Percentiles rank a stretch among this genome's conserved stretches.
phyloP scores from a whole-genome alignment of 1,140 invertebrate species.

The Grapholita molesta region DNA sequence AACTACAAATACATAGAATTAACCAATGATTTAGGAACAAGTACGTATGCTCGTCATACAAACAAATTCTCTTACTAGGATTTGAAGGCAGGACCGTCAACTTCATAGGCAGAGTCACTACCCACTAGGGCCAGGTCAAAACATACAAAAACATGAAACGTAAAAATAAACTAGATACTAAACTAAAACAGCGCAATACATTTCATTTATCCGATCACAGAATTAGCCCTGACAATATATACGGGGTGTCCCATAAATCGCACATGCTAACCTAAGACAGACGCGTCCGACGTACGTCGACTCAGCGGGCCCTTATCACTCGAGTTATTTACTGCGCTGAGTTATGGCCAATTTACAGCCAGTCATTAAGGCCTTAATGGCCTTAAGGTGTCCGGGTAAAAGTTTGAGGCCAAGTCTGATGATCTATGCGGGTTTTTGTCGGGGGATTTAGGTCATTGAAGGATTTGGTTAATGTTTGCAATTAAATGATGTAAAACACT shows the following conservation, averaged over 20 bases:
- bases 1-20: no score
- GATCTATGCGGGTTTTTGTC: constrained; percentile 25
- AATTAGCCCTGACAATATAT: constrained; percentile 14
- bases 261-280: constrained; percentile 46
- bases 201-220: background rate
- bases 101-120: no score
- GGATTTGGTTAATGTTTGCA: background rate
- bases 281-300: constrained; percentile 35
- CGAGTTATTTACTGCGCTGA: constrained; percentile 50
- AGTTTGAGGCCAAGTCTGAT: constrained; percentile 56
- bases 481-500: background rate
- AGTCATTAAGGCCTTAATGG: constrained; percentile 74
- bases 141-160: background rate
- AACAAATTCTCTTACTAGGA: no score
- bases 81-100: no score
- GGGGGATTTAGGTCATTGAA: background rate
- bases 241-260: constrained; percentile 15
- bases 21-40: no score
- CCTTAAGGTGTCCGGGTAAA: constrained; percentile 57
- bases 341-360: constrained; percentile 59
- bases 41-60: no score
- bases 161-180: background rate
- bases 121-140: no score
- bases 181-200: background rate
- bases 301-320: constrained; percentile 49